Conservation (phyloP, 2,888 invertebrate species). For the Watsonalla cultraria region DNA sequence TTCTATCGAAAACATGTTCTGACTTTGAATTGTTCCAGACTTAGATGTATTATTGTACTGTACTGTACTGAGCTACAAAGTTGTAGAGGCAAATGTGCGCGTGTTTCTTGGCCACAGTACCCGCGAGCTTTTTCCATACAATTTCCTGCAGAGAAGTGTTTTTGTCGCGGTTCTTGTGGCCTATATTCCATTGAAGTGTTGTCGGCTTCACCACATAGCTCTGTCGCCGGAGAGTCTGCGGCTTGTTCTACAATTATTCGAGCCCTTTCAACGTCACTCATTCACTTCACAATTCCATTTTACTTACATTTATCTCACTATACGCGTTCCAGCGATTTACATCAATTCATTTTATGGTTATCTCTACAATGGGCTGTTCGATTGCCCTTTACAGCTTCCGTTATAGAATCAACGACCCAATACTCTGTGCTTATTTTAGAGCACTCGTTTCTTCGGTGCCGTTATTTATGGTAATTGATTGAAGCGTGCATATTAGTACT, state of each 20-base stretch:
- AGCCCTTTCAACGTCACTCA: slow-evolving; percentile 10
- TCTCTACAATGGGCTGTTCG: background rate
- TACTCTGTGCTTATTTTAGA: slow-evolving; percentile 26
- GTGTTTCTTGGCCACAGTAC: slow-evolving; percentile 20
- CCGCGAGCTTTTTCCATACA: slow-evolving; percentile 37
- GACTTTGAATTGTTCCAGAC: too few relatives aligned
- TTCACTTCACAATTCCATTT: slow-evolving; percentile 14
- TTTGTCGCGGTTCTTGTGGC: slow-evolving; percentile 44
- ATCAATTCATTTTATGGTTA: slow-evolving; percentile 2
- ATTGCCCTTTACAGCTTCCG: slow-evolving; percentile 19
- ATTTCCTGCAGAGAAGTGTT: slow-evolving; percentile 48
- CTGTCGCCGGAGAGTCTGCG: slow-evolving; percentile 40
- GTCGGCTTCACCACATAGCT: slow-evolving; percentile 29
- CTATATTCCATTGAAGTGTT: slow-evolving; percentile 57
- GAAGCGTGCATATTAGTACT: slow-evolving; percentile 24
- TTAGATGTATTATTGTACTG: background rate
- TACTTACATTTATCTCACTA: slow-evolving; percentile 9
- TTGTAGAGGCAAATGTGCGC: slow-evolving; percentile 2
- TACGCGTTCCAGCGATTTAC: slow-evolving; percentile 1
- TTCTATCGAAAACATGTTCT: background rate
- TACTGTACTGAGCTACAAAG: background rate
- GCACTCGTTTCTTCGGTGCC: slow-evolving; percentile 23
- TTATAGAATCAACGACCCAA: slow-evolving; percentile 27
- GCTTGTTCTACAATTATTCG: slow-evolving; percentile 27
- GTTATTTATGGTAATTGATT: slow-evolving; percentile 41